phyloP scores from a whole-genome alignment of 2,888 invertebrate species.

The Drosophila yooni region DNA sequence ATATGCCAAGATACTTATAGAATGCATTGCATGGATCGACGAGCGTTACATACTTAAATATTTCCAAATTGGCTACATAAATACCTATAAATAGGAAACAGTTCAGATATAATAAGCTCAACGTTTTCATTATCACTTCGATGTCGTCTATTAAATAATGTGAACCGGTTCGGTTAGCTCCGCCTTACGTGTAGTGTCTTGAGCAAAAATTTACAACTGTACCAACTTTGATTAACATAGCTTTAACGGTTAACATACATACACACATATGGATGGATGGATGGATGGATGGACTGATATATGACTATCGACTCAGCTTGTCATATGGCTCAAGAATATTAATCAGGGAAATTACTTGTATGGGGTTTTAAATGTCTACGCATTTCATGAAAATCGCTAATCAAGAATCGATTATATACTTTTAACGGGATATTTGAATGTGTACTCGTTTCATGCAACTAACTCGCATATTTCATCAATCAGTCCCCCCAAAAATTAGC shows the following conservation, averaged over 20 bases:
- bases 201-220: background rate
- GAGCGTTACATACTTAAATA: background rate
- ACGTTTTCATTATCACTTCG: background rate
- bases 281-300: background rate
- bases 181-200: background rate
- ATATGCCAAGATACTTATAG: background rate
- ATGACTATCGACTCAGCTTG: background rate
- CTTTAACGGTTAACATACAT: conserved; percentile 3
- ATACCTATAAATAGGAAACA: background rate
- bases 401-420: background rate
- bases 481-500: conserved; percentile 29
- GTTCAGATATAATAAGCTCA: background rate
- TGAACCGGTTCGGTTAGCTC: conserved; percentile 1
- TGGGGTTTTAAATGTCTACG: background rate
- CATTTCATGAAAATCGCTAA: background rate
- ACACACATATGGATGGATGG: background rate
- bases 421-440: conserved; percentile 7
- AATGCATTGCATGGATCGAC: background rate
- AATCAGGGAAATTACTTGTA: background rate
- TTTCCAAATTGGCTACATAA: background rate
- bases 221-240: conserved; percentile 3
- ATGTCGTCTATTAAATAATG: background rate
- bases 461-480: background rate
- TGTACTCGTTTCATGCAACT: background rate
- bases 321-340: background rate